phyloP scores from a whole-genome alignment of 2,797 vertebrate genomes.

The Sylvia borin region DNA sequence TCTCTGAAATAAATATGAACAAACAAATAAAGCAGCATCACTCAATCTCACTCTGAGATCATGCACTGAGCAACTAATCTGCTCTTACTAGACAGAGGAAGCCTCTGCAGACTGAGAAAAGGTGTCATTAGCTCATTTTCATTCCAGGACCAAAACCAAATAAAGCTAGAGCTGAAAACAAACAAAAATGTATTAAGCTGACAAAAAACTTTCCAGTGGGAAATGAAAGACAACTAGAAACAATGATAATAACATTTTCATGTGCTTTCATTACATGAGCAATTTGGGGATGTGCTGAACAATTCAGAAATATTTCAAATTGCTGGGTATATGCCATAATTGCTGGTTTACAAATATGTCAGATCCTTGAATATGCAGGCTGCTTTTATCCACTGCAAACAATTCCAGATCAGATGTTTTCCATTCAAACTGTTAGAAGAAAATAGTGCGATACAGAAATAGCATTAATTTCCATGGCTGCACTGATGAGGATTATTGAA shows the following conservation, averaged over 20 bases:
- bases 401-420: conserved; percentile 25
- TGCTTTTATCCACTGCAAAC: conserved; percentile 25
- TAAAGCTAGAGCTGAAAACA: conserved; percentile 65
- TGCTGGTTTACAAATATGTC: conserved; percentile 62
- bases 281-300: conserved; percentile 58
- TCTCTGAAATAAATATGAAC: not conserved
- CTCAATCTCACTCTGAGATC: not conserved
- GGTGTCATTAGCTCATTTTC: conserved; percentile 55
- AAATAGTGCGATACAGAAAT: not conserved
- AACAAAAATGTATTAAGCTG: conserved; percentile 65
- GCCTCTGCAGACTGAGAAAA: conserved; percentile 25
- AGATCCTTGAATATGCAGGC: conserved; percentile 35
- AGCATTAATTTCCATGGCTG: conserved; percentile 5
- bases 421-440: not conserved
- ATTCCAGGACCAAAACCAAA: conserved; percentile 59
- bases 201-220: conserved; percentile 67
- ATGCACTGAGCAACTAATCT: not conserved
- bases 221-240: conserved; percentile 62
- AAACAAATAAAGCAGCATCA: not conserved
- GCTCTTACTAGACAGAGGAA: not conserved
- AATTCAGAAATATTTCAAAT: conserved; percentile 68
- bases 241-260: conserved; percentile 64
- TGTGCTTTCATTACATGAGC: conserved; percentile 63
- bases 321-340: conserved; percentile 60
- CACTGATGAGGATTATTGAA: not conserved